phyloP scores from a whole-genome alignment of 92 coral and sea anemone species.

The Umimayanthus kanabou region DNA sequence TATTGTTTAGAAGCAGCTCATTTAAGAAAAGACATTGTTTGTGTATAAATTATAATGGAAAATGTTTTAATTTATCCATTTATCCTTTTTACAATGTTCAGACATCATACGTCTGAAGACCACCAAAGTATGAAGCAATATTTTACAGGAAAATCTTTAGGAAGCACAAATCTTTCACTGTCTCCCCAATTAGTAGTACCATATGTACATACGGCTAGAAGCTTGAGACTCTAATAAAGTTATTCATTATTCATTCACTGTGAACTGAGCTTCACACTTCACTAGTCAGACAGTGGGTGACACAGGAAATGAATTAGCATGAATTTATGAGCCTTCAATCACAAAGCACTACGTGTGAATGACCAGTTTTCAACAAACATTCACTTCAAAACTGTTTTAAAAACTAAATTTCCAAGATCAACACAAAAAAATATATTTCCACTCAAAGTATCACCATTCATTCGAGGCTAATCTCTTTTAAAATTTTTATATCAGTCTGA shows the following conservation, averaged over 20 bases:
- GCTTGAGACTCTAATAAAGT: too few species aligned
- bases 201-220: too few species aligned
- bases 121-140: not conserved
- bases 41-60: too few species aligned
- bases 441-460: not conserved
- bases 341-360: conserved; percentile 14
- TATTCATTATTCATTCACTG: too few species aligned
- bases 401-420: not conserved
- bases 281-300: not conserved
- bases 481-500: not conserved
- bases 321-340: conserved; percentile 10
- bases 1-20: not conserved
- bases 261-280: not conserved
- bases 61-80: too few species aligned
- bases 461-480: too few species aligned
- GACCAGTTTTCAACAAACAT: not conserved
- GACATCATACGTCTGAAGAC: not conserved
- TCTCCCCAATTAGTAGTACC: too few species aligned
- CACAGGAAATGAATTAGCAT: not conserved
- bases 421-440: not conserved
- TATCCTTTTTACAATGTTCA: too few species aligned
- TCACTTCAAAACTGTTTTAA: not conserved
- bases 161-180: too few species aligned
- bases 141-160: too few species aligned
- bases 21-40: not conserved